Percentiles rank a stretch among this genome's conserved stretches.
phyloP scores from a whole-genome alignment of 35 echinoderm and acorn worm species.

The Lytechinus pictus region DNA sequence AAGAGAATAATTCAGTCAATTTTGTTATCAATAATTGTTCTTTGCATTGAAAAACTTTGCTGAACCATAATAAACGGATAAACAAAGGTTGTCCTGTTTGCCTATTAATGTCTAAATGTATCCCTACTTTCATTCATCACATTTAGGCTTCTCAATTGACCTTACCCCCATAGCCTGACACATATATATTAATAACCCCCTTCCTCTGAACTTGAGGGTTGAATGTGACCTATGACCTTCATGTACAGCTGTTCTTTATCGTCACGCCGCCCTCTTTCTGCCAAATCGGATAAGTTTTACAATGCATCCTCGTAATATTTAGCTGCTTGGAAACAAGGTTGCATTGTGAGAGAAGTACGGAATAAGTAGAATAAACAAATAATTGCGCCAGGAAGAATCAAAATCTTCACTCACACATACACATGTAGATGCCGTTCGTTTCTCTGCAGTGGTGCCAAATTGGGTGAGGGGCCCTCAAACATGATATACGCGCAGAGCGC shows the following conservation, averaged over 20 bases:
- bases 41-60: too few relatives aligned
- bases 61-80: too few relatives aligned
- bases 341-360: background rate
- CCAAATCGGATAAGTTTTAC: background rate
- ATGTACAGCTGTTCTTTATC: background rate
- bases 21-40: too few relatives aligned
- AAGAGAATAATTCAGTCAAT: too few relatives aligned
- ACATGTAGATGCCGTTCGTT: too few relatives aligned
- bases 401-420: too few relatives aligned
- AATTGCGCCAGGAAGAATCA: background rate
- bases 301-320: background rate
- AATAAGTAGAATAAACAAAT: background rate
- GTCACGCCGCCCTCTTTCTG: conserved; percentile 15
- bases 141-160: background rate
- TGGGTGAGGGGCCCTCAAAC: too few relatives aligned
- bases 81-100: background rate
- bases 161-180: background rate
- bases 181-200: background rate
- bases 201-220: background rate
- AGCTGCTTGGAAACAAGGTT: background rate
- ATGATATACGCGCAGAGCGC: too few relatives aligned
- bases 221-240: background rate
- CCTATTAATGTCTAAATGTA: background rate
- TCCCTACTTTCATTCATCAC: background rate
- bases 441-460: too few relatives aligned